Conservation (phyloP, 2,113 vertebrate species). For the Triplophysa dalaica region DNA sequence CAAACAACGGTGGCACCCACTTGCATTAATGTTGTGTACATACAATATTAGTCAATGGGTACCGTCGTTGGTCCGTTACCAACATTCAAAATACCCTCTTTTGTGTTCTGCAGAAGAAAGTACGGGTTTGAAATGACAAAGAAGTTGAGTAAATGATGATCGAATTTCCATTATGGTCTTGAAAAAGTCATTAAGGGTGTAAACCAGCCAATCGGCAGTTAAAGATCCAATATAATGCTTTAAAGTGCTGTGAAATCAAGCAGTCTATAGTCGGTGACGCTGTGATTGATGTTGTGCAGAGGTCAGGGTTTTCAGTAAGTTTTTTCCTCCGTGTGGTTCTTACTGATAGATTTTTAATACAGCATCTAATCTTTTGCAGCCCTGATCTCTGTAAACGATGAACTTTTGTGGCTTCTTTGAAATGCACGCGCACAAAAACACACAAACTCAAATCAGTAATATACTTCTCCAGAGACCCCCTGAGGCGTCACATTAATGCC, state of each 20-base stretch:
- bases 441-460: slow-evolving; percentile 13
- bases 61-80: too few species aligned
- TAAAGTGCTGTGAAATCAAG: slow-evolving; percentile 2
- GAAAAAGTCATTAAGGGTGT: neutral
- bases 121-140: too few species aligned
- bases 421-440: neutral
- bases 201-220: neutral
- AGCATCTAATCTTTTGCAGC: slow-evolving; percentile 53
- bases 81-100: too few species aligned
- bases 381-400: slow-evolving; percentile 60
- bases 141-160: too few species aligned
- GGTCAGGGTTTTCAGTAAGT: slow-evolving; percentile 56
- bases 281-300: slow-evolving; percentile 53
- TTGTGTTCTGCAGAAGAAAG: too few species aligned
- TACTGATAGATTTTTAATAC: slow-evolving; percentile 49
- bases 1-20: too few species aligned
- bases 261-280: neutral
- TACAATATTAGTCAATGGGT: too few species aligned
- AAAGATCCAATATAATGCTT: neutral
- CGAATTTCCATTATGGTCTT: neutral
- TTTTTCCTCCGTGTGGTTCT: slow-evolving; percentile 42
- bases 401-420: slow-evolving; percentile 45
- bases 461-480: slow-evolving; percentile 45
- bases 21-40: too few species aligned
- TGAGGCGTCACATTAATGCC: neutral